Percentiles rank a stretch among this genome's conserved stretches.
These are phyloP conservation scores for Momotus momota DNA, from an alignment of 2,797 vertebrate genomes.

Conservation along the genomic window DNA sequence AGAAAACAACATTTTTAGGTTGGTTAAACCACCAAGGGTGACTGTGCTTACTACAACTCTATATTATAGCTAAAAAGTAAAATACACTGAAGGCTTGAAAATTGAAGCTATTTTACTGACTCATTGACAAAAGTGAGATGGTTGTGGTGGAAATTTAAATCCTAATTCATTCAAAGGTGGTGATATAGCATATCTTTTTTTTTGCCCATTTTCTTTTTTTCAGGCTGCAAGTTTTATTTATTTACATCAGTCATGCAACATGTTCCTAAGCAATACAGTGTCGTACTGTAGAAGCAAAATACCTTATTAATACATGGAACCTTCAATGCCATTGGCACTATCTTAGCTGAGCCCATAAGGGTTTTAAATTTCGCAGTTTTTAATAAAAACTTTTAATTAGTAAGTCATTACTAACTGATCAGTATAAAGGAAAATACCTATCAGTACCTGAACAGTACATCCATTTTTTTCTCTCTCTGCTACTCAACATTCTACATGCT, in stretches of 20 bases:
- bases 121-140: not conserved
- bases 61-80: not conserved
- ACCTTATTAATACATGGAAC: not conserved
- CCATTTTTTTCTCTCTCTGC: not conserved
- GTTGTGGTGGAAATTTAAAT: not conserved
- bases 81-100: not conserved
- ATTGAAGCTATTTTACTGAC: not conserved
- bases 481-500: not conserved
- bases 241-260: not conserved
- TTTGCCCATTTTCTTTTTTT: not conserved
- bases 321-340: not conserved
- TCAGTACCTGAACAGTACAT: not conserved
- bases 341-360: not conserved
- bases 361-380: not conserved
- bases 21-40: not conserved
- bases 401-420: not conserved
- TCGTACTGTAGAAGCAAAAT: not conserved
- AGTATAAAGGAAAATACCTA: not conserved
- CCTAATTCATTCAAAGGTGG: not conserved
- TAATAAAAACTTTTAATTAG: not conserved
- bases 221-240: not conserved
- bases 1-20: not conserved
- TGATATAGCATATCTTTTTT: accelerated
- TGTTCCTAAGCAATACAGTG: not conserved
- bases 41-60: not conserved